Evolutionary conservation across 2,113 vertebrate species (phyloP).

Genomic region (Coregonus clupeaformis): DNA sequence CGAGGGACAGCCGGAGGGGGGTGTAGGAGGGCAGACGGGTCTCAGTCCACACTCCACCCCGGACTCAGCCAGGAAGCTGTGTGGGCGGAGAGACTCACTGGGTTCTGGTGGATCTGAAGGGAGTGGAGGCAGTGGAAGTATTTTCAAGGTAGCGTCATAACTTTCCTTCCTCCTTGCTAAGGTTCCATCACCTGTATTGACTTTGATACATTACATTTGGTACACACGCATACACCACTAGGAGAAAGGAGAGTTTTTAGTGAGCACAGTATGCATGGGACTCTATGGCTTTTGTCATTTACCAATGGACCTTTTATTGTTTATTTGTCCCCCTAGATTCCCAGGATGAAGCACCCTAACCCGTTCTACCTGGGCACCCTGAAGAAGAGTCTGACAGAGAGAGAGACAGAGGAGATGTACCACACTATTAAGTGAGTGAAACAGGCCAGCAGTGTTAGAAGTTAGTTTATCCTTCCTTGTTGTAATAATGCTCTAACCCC

Average conservation of each 20-base stretch:
- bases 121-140: conserved; percentile 64
- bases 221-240: background rate
- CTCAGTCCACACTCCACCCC: conserved; percentile 58
- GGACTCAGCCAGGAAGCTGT: conserved; percentile 65
- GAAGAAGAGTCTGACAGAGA: conserved; percentile 84
- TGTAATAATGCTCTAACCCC: too few relatives aligned
- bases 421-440: conserved; percentile 80
- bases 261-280: conserved; percentile 64
- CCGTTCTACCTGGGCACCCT: conserved; percentile 84
- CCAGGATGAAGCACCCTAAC: conserved; percentile 85
- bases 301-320: background rate
- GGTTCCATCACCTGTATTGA: too few relatives aligned
- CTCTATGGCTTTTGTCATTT: background rate
- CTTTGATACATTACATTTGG: background rate
- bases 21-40: conserved; percentile 35
- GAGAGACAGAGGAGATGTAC: conserved; percentile 80
- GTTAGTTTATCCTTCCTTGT: too few relatives aligned
- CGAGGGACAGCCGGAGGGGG: conserved; percentile 65
- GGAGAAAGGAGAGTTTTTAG: background rate
- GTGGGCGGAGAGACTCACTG: conserved; percentile 62
- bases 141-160: conserved; percentile 68
- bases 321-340: conserved; percentile 60
- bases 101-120: conserved; percentile 69
- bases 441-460: too few relatives aligned
- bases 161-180: conserved; percentile 16